A percentile compares a stretch with the other conserved stretches of the same genome.
Evolutionary conservation across 2,888 invertebrate genomes (phyloP).

Genomic region (Drosophila differens): DNA sequence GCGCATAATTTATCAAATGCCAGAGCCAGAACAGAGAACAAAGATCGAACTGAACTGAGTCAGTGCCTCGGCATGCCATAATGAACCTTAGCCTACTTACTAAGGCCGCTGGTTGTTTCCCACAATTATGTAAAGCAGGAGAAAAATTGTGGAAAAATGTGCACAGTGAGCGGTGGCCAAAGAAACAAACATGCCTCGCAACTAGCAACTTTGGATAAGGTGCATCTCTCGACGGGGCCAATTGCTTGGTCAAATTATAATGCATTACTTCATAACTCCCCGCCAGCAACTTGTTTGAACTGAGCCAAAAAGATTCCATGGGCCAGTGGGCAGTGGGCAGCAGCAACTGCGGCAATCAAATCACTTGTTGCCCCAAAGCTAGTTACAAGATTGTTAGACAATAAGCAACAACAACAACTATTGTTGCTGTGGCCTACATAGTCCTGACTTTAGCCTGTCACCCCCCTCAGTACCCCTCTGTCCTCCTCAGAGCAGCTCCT

Average conservation of each 20-base stretch:
- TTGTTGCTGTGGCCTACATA: conserved; percentile 65
- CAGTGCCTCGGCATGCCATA: conserved; percentile 77
- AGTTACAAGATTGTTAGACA: conserved; percentile 60
- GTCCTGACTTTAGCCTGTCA: conserved; percentile 55
- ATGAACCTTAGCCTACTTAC: conserved; percentile 80
- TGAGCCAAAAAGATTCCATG: conserved; percentile 67
- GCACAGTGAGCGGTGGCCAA: conserved; percentile 51
- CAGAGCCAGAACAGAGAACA: conserved; percentile 11
- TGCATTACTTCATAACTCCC: conserved; percentile 81
- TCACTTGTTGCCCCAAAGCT: conserved; percentile 82
- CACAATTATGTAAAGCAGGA: conserved; percentile 77
- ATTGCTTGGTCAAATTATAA: conserved; percentile 77
- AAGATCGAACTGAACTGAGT: conserved; percentile 52
- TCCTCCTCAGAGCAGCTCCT: neutral
- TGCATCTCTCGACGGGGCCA: conserved; percentile 68
- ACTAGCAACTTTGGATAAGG: conserved; percentile 62
- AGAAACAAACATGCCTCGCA: conserved; percentile 68
- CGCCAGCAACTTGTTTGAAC: conserved; percentile 79
- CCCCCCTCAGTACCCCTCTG: neutral
- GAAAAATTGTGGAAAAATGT: conserved; percentile 57
- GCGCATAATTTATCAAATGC: conserved; percentile 72
- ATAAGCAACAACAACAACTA: conserved; percentile 38
- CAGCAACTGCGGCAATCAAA: conserved; percentile 62
- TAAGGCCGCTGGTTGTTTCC: conserved; percentile 79
- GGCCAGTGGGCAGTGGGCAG: conserved; percentile 46